Conservation (phyloP, 2,888 invertebrate species). For the Noctua janthe region DNA sequence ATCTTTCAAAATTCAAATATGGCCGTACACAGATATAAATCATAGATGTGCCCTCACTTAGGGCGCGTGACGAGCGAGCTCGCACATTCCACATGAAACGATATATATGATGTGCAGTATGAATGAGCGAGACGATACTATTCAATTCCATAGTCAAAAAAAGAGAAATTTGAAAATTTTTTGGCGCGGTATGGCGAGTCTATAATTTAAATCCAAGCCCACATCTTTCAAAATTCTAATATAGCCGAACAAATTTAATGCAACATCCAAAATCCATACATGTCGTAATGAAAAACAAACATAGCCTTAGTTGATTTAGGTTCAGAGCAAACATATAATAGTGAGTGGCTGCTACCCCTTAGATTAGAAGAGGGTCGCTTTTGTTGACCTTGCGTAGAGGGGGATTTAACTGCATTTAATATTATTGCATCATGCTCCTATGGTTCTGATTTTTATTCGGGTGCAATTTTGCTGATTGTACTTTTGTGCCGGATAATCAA, state of each 20-base stretch:
- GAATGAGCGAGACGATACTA: neutral
- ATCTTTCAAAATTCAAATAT: conserved; percentile 57
- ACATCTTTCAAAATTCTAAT: conserved; percentile 63
- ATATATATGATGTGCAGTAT: neutral
- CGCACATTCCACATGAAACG: neutral
- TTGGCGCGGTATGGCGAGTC: neutral
- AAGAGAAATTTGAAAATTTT: neutral
- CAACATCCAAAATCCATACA: conserved; percentile 66
- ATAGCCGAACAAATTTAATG: conserved; percentile 63
- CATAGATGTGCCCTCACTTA: neutral
- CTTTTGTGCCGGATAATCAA: neutral
- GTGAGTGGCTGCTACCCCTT: conserved; percentile 71
- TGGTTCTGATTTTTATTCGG: conserved; percentile 40
- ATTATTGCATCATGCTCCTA: conserved; percentile 67
- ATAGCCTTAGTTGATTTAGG: conserved; percentile 76
- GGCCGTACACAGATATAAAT: neutral
- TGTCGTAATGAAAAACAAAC: conserved; percentile 81
- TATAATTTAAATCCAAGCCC: conserved; percentile 18
- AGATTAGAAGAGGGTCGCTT: conserved; percentile 71
- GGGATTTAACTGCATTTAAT: conserved; percentile 68
- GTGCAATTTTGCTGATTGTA: conserved; percentile 36
- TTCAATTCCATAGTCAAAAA: neutral
- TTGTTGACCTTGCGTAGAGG: conserved; percentile 67
- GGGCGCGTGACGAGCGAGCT: too few relatives aligned
- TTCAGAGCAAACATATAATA: conserved; percentile 75